Base-by-base conservation (phyloP, 2,888 invertebrate genomes). In the Melipona bicolor region DNA sequence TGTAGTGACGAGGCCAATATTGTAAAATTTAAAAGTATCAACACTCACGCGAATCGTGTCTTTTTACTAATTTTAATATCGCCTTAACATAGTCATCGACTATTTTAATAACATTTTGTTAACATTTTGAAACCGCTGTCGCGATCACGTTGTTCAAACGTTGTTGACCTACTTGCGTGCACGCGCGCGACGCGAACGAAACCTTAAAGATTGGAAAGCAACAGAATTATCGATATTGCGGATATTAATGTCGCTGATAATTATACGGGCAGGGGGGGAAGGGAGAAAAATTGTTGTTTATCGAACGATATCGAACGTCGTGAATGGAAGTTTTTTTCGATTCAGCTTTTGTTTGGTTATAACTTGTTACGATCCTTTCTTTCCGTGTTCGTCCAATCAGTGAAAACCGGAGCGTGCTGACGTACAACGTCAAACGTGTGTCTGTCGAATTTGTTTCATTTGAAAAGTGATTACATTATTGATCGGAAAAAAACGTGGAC, bases 401-500 rank as follows among this genome's bases (percentile, higher is more conserved):
- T 19, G 72, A 32, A 43, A 56, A 71, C 21, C 15, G 32, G 32
- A 9, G 70, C 15, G 17, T 21, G 6, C 11, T n/a, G 43, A n/a
- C 3, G 24, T 19, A 0, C n/a, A 24, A 69, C 21, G 15, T 24
- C 11, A 21, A 21, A 1, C 19, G n/a, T 3, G 19, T 24, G 21
- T 5, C 0, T 9, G 17, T 27, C 11, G 65, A 36, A 49, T 36
- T 52, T 59, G n/a, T 67, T 49, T 54, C n/a, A 62, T 52, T 49
- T 43, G 15, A 54, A 75, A 67, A 67, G 24, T 19, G 70, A 68
- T 81, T 67, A 62, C 49, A 68, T 67, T 75, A 67, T 71, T 71
- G 61, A 62, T 36, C 19, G 67, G 67, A 67, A 74, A 21, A 54
- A 54, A 75, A 74, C 21, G 56, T 21, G 0, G 59, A 32, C 17